phyloP scores from a whole-genome alignment of 2,888 invertebrate genomes.

The Arenicola marina region DNA sequence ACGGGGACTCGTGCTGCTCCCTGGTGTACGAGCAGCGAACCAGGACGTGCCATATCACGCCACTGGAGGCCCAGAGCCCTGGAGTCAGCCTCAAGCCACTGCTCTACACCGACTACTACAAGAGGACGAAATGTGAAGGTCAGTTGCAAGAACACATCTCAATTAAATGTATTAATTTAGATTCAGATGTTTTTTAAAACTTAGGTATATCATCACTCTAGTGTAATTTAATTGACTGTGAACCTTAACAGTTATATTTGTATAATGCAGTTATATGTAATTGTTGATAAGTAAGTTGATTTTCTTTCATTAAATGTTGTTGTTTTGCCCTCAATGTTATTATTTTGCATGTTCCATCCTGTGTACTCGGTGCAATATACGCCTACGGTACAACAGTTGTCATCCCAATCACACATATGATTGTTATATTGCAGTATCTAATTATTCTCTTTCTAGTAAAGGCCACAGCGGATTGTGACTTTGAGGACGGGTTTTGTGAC shows the following conservation, averaged over 20 bases:
- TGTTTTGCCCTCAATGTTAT: too few species aligned
- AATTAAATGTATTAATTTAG: too few species aligned
- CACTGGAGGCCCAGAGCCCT: slow-evolving; percentile 18
- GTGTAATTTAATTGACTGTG: too few species aligned
- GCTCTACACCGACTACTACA: slow-evolving; percentile 27
- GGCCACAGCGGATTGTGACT: slow-evolving; percentile 18
- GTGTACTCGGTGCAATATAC: too few species aligned
- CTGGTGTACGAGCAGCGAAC: slow-evolving; percentile 24
- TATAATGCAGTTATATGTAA: too few species aligned
- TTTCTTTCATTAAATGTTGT: too few species aligned
- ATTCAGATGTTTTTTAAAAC: too few species aligned
- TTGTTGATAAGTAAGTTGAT: too few species aligned
- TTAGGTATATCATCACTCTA: too few species aligned
- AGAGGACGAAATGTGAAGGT: slow-evolving; percentile 27
- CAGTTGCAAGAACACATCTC: too few species aligned
- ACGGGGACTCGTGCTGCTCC: slow-evolving; percentile 31
- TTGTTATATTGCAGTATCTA: not conserved
- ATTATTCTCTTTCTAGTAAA: slow-evolving; percentile 16
- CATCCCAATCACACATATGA: not conserved
- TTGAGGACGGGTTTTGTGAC: slow-evolving; percentile 20
- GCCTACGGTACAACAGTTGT: not conserved
- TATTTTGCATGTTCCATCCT: too few species aligned
- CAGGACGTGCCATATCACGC: slow-evolving; percentile 27
- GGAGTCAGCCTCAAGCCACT: slow-evolving; percentile 13
- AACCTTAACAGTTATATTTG: too few species aligned